Evolutionary conservation across 1,140 invertebrate genomes (phyloP).

Genomic region (Leptinotarsa lineolata): DNA sequence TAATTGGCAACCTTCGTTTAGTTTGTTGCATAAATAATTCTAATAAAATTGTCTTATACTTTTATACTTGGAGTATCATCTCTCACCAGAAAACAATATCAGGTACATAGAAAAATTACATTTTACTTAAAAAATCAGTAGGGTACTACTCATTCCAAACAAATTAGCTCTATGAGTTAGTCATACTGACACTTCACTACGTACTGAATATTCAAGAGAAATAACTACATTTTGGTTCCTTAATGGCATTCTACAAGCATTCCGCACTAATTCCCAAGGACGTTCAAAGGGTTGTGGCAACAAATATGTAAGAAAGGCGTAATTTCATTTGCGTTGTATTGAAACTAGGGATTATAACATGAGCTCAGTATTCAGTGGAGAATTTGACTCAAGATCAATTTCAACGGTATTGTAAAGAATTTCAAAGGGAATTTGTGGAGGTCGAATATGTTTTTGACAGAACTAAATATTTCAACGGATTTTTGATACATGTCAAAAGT

Average conservation of each 20-base stretch:
- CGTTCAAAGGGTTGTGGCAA: conserved; percentile 13
- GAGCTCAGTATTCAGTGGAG: conserved; percentile 19
- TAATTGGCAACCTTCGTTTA: too few species aligned
- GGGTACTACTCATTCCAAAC: too few species aligned
- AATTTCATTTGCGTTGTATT: conserved; percentile 8
- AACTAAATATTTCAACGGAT: not conserved
- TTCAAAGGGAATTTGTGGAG: conserved; percentile 14
- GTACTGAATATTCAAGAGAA: too few species aligned
- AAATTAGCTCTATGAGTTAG: too few species aligned
- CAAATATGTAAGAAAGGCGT: conserved; percentile 4
- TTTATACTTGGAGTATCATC: too few species aligned
- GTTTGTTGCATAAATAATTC: too few species aligned
- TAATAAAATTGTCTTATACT: too few species aligned
- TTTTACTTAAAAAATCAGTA: too few species aligned
- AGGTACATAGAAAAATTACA: too few species aligned
- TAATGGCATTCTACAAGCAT: not conserved
- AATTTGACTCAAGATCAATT: conserved; percentile 24
- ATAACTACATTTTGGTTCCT: not conserved
- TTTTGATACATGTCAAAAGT: conserved; percentile 6
- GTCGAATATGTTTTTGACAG: not conserved
- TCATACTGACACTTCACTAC: too few species aligned
- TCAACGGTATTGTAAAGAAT: conserved; percentile 16
- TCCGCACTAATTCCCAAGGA: not conserved
- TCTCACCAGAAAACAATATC: too few species aligned
- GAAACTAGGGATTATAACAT: conserved; percentile 24